Base-by-base conservation (phyloP, 2,797 vertebrate genomes). In the Thunnus albacares region DNA sequence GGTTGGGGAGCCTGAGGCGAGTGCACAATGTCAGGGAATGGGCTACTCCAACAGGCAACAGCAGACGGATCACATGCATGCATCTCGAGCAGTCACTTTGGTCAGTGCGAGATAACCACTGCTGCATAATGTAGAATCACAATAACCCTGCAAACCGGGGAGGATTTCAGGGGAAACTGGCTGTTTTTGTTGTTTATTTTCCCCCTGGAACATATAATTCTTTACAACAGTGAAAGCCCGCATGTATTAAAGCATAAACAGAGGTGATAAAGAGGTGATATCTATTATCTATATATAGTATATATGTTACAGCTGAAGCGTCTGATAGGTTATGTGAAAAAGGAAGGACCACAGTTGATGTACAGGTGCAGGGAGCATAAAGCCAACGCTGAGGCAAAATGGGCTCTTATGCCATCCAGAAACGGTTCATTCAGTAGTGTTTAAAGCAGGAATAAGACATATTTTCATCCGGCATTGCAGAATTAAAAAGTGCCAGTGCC, bases 1-100 rank as follows among this genome's bases (percentile, higher is more conserved):
- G 88, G 74, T 57, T 51, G 80, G 81, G 24, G 85, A 93, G 93
- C 93, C 84, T 56, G 84, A 85, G 93, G 92, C 89, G 28, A 88
- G 82, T 60, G 90, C 84, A 91, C 84, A 83, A 85, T 79, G 90
- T 90, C 91, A 90, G 82, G 67, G 84, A 78, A 90, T 12, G 73
- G 79, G 82, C 87, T 81, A 77, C 80, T 90, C 88, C 87, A 84
- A 89, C 89, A 87, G 89, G 92, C 90, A 76, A 74, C 80, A 69
- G 86, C 82, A 71, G 77, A 68, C 81, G 55, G 85, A 84, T 84
- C 84, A 77, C 87, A 92, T 75, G 82, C 69, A 77, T 60, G 75
- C 83, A 85, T 81, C 81, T 81, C 75, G 33, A 75, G 74, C 87
- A 86, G 67, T 58, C 78, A 75, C 86, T 91, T 75, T 78, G 86